Percentiles rank a stretch among this genome's conserved stretches.
Conservation (phyloP, 2,797 vertebrate genomes). For the Gymnoscopelus microlampas region DNA sequence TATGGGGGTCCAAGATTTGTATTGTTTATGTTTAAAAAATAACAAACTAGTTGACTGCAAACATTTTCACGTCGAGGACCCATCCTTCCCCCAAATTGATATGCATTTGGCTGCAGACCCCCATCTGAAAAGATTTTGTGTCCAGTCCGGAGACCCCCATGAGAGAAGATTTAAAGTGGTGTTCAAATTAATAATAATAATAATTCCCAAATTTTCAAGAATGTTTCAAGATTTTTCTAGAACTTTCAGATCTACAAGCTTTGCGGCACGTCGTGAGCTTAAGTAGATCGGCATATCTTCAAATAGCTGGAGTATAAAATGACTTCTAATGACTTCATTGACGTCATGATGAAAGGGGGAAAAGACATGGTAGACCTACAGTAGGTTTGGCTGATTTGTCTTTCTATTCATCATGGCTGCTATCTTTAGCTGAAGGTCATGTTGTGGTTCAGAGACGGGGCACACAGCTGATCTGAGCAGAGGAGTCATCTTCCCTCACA, state of each 20-base stretch:
- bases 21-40: too few relatives aligned
- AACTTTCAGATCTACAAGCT: too few relatives aligned
- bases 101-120: too few relatives aligned
- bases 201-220: not conserved
- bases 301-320: not conserved
- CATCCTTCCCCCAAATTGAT: too few relatives aligned
- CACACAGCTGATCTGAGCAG: conserved; percentile 34
- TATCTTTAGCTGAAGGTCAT: conserved; percentile 57
- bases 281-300: not conserved
- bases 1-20: too few relatives aligned
- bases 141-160: not conserved
- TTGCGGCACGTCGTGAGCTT: too few relatives aligned
- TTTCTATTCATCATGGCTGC: conserved; percentile 26
- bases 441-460: conserved; percentile 43
- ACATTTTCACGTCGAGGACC: too few relatives aligned
- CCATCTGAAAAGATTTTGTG: not conserved
- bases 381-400: conserved; percentile 19
- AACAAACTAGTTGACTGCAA: too few relatives aligned
- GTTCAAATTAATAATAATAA: not conserved
- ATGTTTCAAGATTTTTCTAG: too few relatives aligned
- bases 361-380: not conserved
- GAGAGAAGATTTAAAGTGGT: not conserved
- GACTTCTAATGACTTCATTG: not conserved
- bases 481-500: conserved; percentile 42
- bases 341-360: conserved; percentile 28